Percentiles rank a stretch among this genome's conserved stretches.
Evolutionary conservation across 2,113 vertebrate genomes (phyloP).

Genomic region (Neomonachus schauinslandi): DNA sequence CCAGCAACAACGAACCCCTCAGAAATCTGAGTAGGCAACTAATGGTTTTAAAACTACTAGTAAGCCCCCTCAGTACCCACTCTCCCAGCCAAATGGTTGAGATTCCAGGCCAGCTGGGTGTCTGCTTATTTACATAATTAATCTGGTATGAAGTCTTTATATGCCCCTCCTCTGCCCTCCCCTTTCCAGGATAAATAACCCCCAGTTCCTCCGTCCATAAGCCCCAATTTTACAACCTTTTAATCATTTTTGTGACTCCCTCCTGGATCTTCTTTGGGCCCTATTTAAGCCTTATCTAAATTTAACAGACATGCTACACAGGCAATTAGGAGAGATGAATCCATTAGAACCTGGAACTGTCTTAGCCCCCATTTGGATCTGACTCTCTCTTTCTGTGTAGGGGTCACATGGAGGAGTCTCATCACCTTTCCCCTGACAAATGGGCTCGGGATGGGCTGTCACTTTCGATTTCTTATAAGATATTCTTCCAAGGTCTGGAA

Average conservation of each 20-base stretch:
- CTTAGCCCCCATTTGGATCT: background rate
- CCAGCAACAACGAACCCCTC: background rate
- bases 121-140: conserved; percentile 72
- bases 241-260: conserved; percentile 66
- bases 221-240: conserved; percentile 61
- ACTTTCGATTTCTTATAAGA: background rate
- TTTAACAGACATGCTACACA: conserved; percentile 46
- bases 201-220: conserved; percentile 42
- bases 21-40: conserved; percentile 43
- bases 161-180: conserved; percentile 56
- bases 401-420: background rate
- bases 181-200: conserved; percentile 72
- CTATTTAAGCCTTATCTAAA: conserved; percentile 61
- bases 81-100: conserved; percentile 54
- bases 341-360: background rate
- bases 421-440: background rate
- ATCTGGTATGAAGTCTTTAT: conserved; percentile 68
- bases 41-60: conserved; percentile 36
- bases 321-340: conserved; percentile 35
- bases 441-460: background rate
- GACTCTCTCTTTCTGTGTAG: background rate
- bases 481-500: background rate
- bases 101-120: conserved; percentile 50
- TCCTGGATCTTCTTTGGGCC: conserved; percentile 49
- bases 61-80: background rate